A percentile compares a stretch with the other conserved stretches of the same genome.
Conservation (phyloP, 2,797 vertebrate genomes). For the Diglossa cyanea region DNA sequence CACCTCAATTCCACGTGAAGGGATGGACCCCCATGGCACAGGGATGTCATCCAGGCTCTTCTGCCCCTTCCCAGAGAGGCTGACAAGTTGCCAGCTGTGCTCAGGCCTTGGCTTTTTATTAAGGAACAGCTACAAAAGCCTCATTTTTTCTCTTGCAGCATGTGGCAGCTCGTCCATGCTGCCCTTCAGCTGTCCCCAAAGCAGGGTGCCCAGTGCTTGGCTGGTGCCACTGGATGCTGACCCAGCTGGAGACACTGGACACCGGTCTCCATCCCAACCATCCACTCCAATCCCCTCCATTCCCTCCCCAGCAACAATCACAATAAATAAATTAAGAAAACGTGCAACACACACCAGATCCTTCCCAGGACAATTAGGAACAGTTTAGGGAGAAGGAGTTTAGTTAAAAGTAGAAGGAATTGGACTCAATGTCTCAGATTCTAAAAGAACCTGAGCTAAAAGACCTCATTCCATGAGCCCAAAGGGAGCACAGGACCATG, state of each 20-base stretch:
- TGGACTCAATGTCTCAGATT: not conserved
- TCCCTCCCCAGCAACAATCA: not conserved
- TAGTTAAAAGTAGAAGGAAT: not conserved
- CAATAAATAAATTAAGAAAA: not conserved
- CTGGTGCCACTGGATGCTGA: not conserved
- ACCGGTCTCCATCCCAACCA: not conserved
- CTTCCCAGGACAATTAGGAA: not conserved
- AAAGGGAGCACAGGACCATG: not conserved
- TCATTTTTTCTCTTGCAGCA: not conserved
- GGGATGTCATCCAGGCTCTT: not conserved
- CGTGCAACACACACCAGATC: not conserved
- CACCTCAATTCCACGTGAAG: rapidly evolving
- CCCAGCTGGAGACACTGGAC: not conserved
- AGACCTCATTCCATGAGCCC: not conserved
- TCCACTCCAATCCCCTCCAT: not conserved
- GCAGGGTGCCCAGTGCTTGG: not conserved
- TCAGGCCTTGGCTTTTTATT: not conserved
- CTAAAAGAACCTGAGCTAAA: not conserved
- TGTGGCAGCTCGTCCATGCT: not conserved
- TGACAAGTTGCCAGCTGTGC: not conserved
- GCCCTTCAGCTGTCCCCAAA: not conserved
- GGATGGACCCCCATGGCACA: not conserved
- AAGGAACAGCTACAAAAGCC: not conserved
- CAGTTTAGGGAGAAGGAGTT: not conserved
- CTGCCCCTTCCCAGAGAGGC: not conserved